Base-by-base conservation (phyloP, 2,888 invertebrate species). In the Ecliptopera silaceata region DNA sequence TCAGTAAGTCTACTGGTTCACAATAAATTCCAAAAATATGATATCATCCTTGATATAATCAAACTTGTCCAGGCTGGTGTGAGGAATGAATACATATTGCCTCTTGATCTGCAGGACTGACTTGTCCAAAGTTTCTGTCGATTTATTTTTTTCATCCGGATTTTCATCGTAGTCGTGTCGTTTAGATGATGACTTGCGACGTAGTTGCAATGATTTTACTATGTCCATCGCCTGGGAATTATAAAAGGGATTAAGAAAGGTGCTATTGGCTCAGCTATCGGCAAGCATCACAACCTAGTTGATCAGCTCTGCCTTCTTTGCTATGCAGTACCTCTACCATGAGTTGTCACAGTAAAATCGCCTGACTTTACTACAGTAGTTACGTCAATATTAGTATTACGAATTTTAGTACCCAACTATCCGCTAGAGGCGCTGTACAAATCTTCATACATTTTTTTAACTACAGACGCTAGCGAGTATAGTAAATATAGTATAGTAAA, bases 1-100 rank as follows among this genome's bases (percentile, higher is more conserved):
- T 5, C 1, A n/a, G n/a, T 1, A 31, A 31, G 4, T 11, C 26
- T 73, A 87, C 51, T 83, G 80, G 41, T 80, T 82, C 6, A 87
- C 86, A 63, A 90, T 69, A 63, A 94, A 89, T 72, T 95, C 94
- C 0, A 95, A 59, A 67, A 93, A 95, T 73, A 94, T 82, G 0
- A 92, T 90, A 58, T 94, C 92, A 44, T 93, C 91, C 68, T 93
- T 93, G 0, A 93, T 71, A 60, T 93, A 94, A 36, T 92, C 89
- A 53, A 93, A 88, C 79, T 94, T 93, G 60, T 93, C 92, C 5
- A 95, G 65, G 34, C 91, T 93, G 0, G 92, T 88, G 73, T 95
- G 94, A 0, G 95, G 94, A 58, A 95, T 93, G 77, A 95, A 95
- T 74, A 94, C 92, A 76, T 93, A 93, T 72, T 93, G 92, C 44